Evolutionary conservation across 2,888 invertebrate genomes (phyloP).

Genomic region (Arenicola marina): DNA sequence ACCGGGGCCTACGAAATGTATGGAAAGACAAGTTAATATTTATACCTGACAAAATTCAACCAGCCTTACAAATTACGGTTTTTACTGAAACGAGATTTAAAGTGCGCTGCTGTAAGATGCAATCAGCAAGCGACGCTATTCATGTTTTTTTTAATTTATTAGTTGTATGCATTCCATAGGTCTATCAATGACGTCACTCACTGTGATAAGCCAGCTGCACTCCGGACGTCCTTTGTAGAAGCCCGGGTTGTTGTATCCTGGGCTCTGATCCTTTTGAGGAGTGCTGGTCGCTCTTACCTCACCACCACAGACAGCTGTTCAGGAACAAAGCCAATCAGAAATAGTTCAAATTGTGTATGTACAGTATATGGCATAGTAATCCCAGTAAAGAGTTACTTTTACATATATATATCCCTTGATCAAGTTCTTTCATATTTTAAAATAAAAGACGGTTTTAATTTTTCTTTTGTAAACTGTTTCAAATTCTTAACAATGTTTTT

Average conservation of each 20-base stretch:
- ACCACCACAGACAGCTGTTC: conserved; percentile 20
- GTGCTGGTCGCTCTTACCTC: not conserved
- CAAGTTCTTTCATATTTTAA: no score
- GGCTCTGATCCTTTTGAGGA: conserved; percentile 18
- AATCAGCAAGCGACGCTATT: not conserved
- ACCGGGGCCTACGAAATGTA: conserved; percentile 21
- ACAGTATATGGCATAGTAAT: no score
- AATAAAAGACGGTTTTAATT: no score
- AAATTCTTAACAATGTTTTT: no score
- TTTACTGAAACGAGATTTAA: not conserved
- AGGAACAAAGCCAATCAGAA: no score
- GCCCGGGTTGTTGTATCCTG: conserved; percentile 24
- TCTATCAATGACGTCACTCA: not conserved
- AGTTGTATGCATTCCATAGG: no score
- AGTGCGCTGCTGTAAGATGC: not conserved
- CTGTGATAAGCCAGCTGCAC: conserved; percentile 33
- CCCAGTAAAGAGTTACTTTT: no score
- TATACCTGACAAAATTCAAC: not conserved
- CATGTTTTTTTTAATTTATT: not conserved
- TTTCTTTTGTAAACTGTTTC: no score
- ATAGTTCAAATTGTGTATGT: no score
- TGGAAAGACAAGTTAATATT: no score
- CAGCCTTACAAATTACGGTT: not conserved
- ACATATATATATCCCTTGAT: no score
- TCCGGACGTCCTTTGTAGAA: conserved; percentile 20